Percentiles rank a stretch among this genome's conserved stretches.
Conservation (phyloP, 2,888 invertebrate species). For the Osmoderma eremita region DNA sequence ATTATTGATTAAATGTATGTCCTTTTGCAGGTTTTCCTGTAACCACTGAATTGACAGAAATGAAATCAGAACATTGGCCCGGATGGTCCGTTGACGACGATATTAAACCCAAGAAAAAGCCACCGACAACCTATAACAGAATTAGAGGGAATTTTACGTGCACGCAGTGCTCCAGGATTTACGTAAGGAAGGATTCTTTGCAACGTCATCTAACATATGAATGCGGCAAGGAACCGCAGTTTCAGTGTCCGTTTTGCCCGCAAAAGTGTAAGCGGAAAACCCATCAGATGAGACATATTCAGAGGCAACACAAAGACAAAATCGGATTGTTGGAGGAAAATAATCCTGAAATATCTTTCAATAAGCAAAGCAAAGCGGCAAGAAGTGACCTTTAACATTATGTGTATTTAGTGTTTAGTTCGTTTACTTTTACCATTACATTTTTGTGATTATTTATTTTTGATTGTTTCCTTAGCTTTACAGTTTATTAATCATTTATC, state of each 20-base stretch:
- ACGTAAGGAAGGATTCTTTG: slow-evolving; percentile 81
- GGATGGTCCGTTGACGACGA: slow-evolving; percentile 46
- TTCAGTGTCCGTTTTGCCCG: slow-evolving; percentile 76
- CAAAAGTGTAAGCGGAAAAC: slow-evolving; percentile 75
- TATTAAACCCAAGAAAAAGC: slow-evolving; percentile 50
- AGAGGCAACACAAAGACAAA: slow-evolving; percentile 67
- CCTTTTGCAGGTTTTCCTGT: slow-evolving; percentile 55
- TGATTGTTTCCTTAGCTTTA: slow-evolving; percentile 4
- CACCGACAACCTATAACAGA: slow-evolving; percentile 63
- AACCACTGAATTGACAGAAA: slow-evolving; percentile 55
- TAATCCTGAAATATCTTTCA: slow-evolving; percentile 59
- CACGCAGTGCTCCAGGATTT: slow-evolving; percentile 79
- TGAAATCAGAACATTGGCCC: slow-evolving; percentile 48
- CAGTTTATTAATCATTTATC: neutral
- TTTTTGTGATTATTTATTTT: slow-evolving; percentile 13
- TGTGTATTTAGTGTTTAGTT: no score
- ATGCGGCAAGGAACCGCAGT: slow-evolving; percentile 77
- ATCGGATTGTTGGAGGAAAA: slow-evolving; percentile 64
- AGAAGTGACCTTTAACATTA: no score
- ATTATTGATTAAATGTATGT: neutral
- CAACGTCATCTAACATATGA: slow-evolving; percentile 82
- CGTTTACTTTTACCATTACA: neutral
- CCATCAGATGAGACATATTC: slow-evolving; percentile 68
- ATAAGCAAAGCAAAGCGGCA: neutral
- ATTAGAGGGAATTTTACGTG: slow-evolving; percentile 67